These are phyloP conservation scores for Drosophila lini DNA, from an alignment of 1,140 invertebrate genomes.

Conservation along the genomic window DNA sequence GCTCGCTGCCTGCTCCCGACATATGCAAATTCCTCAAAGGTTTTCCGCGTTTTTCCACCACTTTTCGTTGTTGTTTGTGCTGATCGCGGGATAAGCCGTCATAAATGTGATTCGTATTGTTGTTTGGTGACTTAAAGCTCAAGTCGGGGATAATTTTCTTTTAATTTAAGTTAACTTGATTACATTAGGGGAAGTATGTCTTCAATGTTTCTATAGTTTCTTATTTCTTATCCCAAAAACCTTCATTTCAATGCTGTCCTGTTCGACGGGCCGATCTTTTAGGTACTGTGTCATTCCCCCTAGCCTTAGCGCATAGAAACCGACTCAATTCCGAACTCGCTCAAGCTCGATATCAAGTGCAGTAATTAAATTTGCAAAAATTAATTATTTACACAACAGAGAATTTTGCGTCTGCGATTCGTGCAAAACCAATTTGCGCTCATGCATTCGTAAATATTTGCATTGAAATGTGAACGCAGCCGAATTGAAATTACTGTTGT, in stretches of 20 bases:
- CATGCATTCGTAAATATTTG: conserved; percentile 72
- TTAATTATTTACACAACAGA: conserved; percentile 69
- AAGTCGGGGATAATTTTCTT: not conserved
- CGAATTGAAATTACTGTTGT: conserved; percentile 67
- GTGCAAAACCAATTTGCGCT: conserved; percentile 70
- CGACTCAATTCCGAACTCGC: not conserved
- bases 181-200: not conserved
- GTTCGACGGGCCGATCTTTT: too few species aligned
- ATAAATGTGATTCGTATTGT: conserved; percentile 16
- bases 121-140: conserved; percentile 8
- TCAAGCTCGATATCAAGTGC: conserved; percentile 8
- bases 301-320: not conserved
- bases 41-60: not conserved
- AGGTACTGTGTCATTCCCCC: not conserved
- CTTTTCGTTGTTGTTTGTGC: conserved; percentile 4
- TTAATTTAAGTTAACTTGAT: not conserved
- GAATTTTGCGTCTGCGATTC: conserved; percentile 40
- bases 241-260: too few species aligned
- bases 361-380: conserved; percentile 76
- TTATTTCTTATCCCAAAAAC: too few species aligned
- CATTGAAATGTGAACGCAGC: conserved; percentile 64
- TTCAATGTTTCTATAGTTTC: too few species aligned
- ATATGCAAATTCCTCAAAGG: conserved; percentile 49
- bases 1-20: conserved; percentile 25
- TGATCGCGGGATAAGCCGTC: conserved; percentile 17